A percentile compares a stretch with the other conserved stretches of the same genome.
Conservation (phyloP, 2,888 invertebrate genomes). For the Coenonympha arcania region DNA sequence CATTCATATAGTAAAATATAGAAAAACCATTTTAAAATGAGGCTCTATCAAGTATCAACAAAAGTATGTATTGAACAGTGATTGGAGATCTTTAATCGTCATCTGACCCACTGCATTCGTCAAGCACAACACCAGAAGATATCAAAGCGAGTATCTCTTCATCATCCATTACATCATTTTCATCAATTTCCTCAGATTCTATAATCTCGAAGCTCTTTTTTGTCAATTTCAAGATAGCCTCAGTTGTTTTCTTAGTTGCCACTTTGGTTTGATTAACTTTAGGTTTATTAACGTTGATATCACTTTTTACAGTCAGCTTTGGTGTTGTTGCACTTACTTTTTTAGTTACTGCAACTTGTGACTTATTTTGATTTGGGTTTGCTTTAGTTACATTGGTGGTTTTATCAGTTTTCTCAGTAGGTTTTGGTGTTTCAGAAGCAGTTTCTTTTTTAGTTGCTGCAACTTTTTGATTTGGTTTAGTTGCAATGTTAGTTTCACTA, state of each 20-base stretch:
- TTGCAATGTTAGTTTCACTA: too few relatives aligned
- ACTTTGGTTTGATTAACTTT: slow-evolving; percentile 3
- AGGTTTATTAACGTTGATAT: not conserved
- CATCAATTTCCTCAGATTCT: slow-evolving; percentile 8
- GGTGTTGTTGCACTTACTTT: not conserved
- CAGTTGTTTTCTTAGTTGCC: not conserved
- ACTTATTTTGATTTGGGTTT: too few relatives aligned
- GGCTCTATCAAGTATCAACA: too few relatives aligned
- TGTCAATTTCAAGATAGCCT: not conserved
- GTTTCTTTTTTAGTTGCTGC: too few relatives aligned
- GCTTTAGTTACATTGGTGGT: too few relatives aligned
- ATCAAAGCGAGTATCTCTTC: slow-evolving; percentile 55
- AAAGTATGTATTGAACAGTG: too few relatives aligned
- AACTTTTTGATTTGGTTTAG: too few relatives aligned
- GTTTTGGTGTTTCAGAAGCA: too few relatives aligned
- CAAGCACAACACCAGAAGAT: slow-evolving; percentile 53
- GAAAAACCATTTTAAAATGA: too few relatives aligned
- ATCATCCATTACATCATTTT: slow-evolving; percentile 53
- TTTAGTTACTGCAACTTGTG: not conserved
- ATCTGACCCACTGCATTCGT: slow-evolving; percentile 58
- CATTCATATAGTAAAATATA: too few relatives aligned
- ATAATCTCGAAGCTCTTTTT: slow-evolving; percentile 6
- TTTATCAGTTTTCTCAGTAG: too few relatives aligned
- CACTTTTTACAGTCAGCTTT: not conserved
- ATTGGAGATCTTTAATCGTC: slow-evolving; percentile 35